Conservation (phyloP, 2,888 invertebrate genomes). For the Hofmannophila pseudospretella region DNA sequence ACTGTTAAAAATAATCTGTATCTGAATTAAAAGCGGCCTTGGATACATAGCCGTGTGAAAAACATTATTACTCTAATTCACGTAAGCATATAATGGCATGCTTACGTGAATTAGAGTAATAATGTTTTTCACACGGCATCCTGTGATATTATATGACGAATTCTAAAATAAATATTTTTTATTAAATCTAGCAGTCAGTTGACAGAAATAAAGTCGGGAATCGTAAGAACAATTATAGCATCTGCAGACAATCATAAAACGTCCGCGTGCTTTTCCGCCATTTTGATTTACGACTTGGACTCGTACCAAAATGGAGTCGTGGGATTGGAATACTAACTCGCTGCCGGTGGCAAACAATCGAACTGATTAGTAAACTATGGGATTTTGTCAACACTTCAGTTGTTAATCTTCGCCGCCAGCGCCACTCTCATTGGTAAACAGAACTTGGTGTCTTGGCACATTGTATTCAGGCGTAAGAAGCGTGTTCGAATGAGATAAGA, state of each 20-base stretch:
- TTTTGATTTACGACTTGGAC: slow-evolving; percentile 66
- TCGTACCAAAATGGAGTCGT: slow-evolving; percentile 38
- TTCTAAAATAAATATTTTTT: slow-evolving; percentile 11
- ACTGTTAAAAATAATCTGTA: background rate
- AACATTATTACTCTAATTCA: background rate
- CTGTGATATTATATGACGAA: slow-evolving; percentile 7
- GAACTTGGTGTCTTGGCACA: background rate
- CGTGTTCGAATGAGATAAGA: background rate
- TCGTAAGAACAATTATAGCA: slow-evolving; percentile 31
- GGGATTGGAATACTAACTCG: slow-evolving; percentile 18
- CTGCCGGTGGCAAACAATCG: background rate
- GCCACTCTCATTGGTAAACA: background rate
- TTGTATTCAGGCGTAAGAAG: background rate
- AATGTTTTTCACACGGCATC: no score
- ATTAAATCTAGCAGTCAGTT: slow-evolving; percentile 12
- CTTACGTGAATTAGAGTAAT: no score
- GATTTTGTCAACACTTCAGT: background rate
- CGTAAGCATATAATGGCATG: background rate
- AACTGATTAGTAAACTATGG: background rate
- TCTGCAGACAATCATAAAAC: slow-evolving; percentile 50
- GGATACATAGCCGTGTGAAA: background rate
- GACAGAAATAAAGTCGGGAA: slow-evolving; percentile 25
- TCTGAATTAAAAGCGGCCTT: background rate
- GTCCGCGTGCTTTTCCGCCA: slow-evolving; percentile 56
- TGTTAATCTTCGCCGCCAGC: background rate